Conservation (phyloP, 2,888 invertebrate genomes). For the Dexiosoma caninum region DNA sequence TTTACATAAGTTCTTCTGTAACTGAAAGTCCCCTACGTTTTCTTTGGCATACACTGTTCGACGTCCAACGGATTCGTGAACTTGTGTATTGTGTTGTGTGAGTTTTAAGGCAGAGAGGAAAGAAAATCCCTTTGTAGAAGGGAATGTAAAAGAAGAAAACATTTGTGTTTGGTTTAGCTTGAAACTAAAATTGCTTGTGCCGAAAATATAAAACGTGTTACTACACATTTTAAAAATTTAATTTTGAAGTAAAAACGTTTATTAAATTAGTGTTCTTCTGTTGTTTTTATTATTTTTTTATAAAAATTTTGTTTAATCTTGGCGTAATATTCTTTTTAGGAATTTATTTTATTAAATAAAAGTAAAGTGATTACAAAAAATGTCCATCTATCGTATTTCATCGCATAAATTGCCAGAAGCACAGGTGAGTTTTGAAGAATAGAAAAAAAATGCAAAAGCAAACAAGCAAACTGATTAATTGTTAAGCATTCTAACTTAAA, state of each 20-base stretch:
- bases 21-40: constrained; percentile 37
- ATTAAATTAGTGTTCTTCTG: background rate
- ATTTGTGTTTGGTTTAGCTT: background rate
- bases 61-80: constrained; percentile 45
- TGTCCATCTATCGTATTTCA: constrained; percentile 84
- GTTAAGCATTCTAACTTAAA: constrained; percentile 2
- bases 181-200: background rate
- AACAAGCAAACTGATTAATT: background rate
- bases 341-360: constrained; percentile 46
- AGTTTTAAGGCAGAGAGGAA: constrained; percentile 18
- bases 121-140: constrained; percentile 10
- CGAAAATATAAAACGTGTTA: constrained; percentile 35
- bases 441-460: constrained; percentile 6
- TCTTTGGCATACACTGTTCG: constrained; percentile 32
- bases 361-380: constrained; percentile 69
- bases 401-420: constrained; percentile 81
- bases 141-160: background rate
- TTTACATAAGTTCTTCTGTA: constrained; percentile 21
- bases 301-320: background rate
- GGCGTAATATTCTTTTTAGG: constrained; percentile 38
- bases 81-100: constrained; percentile 57
- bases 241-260: background rate
- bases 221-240: no score
- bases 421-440: constrained; percentile 79
- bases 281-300: background rate